These are phyloP conservation scores for Metopolophium dirhodum DNA, from an alignment of 1,140 invertebrate genomes.

Conservation along the genomic window DNA sequence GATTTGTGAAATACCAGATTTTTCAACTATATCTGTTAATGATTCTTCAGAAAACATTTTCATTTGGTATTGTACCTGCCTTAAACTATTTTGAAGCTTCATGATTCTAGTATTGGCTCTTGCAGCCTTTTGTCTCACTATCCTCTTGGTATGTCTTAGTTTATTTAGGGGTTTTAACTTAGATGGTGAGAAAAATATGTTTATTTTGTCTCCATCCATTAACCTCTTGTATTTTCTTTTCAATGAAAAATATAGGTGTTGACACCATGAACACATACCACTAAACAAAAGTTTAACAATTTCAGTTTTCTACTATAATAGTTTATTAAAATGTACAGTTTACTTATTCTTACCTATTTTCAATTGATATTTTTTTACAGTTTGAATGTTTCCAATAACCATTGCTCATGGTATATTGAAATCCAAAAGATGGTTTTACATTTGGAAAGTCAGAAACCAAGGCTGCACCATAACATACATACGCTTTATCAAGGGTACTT, in stretches of 20 bases:
- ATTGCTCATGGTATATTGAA: too few species aligned
- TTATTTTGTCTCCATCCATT: neutral
- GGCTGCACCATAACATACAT: too few species aligned
- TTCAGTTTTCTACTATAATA: neutral
- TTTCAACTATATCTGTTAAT: neutral
- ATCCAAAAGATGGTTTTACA: too few species aligned
- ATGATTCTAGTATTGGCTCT: neutral
- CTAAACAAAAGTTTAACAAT: neutral
- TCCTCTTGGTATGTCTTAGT: neutral
- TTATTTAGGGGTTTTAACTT: neutral
- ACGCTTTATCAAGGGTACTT: too few species aligned
- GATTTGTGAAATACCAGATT: conserved; percentile 8
- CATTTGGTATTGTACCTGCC: neutral
- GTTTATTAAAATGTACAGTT: neutral
- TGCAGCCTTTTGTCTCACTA: neutral
- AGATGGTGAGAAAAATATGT: neutral
- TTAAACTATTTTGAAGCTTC: neutral
- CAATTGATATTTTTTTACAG: neutral
- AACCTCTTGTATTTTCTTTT: neutral
- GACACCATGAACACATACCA: neutral
- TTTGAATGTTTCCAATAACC: neutral
- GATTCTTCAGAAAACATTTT: neutral
- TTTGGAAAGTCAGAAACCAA: too few species aligned
- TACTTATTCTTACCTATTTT: neutral
- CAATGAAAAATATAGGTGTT: neutral